phyloP scores from a whole-genome alignment of 2,888 invertebrate genomes.

The Dicranocentrus wangi region DNA sequence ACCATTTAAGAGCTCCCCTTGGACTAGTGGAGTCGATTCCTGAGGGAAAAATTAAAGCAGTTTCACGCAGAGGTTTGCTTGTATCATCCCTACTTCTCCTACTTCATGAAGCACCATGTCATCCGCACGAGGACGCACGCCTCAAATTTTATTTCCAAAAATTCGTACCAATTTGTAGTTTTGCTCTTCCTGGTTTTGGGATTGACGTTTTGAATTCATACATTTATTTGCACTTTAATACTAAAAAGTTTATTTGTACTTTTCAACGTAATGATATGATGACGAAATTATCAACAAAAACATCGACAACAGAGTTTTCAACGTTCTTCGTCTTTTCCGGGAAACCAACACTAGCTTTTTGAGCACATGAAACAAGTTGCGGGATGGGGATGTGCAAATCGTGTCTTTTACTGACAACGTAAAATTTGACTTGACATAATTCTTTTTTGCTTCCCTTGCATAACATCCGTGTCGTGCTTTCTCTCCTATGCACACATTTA shows the following conservation, averaged over 20 bases:
- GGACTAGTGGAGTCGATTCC: constrained; percentile 23
- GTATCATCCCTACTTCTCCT: background rate
- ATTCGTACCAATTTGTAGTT: background rate
- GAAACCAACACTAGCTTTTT: background rate
- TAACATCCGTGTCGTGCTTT: background rate
- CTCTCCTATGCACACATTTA: constrained; percentile 17
- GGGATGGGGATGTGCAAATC: background rate
- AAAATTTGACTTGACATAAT: constrained; percentile 37
- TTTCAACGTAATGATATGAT: background rate
- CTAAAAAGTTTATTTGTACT: background rate
- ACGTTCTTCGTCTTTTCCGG: background rate
- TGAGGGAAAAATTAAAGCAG: constrained; percentile 34
- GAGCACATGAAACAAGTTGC: background rate
- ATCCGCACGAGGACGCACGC: background rate
- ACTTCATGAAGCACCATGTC: constrained; percentile 1
- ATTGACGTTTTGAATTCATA: too few relatives aligned
- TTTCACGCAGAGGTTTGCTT: background rate
- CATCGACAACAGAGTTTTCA: background rate
- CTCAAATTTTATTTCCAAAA: background rate
- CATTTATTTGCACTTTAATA: background rate
- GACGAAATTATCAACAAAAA: background rate
- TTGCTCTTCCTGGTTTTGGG: too few relatives aligned
- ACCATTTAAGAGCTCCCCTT: constrained; percentile 40
- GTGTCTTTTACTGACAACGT: background rate
- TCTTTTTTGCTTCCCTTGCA: constrained; percentile 8